Percentiles rank a stretch among this genome's conserved stretches.
These are phyloP conservation scores for Gracilinanus agilis DNA, from an alignment of 2,113 vertebrate species.

Conservation along the genomic window DNA sequence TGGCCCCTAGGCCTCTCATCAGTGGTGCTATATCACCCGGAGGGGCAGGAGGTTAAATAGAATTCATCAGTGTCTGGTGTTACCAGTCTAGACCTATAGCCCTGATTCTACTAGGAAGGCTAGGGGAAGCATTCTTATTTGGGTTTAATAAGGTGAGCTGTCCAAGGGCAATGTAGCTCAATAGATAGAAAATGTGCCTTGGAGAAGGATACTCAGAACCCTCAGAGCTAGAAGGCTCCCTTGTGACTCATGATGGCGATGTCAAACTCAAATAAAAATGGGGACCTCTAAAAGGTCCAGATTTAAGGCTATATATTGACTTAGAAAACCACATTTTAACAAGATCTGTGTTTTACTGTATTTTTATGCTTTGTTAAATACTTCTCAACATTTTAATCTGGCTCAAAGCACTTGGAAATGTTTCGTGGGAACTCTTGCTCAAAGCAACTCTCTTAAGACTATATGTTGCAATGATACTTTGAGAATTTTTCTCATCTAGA, in stretches of 20 bases:
- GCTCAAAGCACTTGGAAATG: neutral
- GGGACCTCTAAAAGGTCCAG: neutral
- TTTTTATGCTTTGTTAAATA: neutral
- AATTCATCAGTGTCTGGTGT: neutral
- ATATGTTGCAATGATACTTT: neutral
- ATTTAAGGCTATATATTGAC: neutral
- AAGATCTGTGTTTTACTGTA: neutral
- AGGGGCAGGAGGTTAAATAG: too few species aligned
- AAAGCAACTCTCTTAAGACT: neutral
- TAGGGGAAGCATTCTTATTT: neutral
- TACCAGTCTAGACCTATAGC: neutral
- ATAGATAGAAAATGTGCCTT: neutral
- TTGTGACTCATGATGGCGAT: neutral
- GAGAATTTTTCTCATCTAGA: neutral
- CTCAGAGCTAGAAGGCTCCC: neutral
- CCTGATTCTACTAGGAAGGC: neutral
- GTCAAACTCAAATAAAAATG: neutral
- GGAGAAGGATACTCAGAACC: neutral
- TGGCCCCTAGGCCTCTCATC: neutral
- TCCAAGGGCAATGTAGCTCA: neutral
- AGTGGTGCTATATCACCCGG: accelerated
- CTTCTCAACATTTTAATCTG: neutral
- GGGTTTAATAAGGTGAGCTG: neutral
- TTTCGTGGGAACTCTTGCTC: neutral
- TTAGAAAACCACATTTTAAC: neutral